Base-by-base conservation (phyloP, 2,113 vertebrate genomes). In the Ictalurus furcatus region DNA sequence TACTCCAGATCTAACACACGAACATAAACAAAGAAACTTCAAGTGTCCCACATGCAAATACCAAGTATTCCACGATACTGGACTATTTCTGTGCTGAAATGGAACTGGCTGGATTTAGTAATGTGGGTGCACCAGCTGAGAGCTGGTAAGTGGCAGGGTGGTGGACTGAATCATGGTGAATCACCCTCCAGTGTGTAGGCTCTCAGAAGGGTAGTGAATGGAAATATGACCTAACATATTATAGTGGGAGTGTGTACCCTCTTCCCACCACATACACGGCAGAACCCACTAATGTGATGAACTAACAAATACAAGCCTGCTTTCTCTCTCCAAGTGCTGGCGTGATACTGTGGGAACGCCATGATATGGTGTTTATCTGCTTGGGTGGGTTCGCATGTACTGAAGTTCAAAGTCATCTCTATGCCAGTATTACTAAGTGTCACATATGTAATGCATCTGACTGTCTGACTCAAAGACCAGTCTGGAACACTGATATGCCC, bases 381-480 rank as follows among this genome's bases (percentile, higher is more conserved):
- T 79, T 59, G 65, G 14, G 56, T 86, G 37, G 54, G n/a, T 87
- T 87, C 37, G 14, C 71, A 25, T 71, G 78, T 30, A 79, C 71
- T 85, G 59, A 74, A 87, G 86, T 61, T 73, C 40, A 67, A 28
- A 84, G 69, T 59, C 21, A 79, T 88, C 44, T 58, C 59, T 80
- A 17, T 79, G 90, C 88, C 78, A 90, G 61, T 71, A 89, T 90
- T 92, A 88, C 83, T 89, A 89, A 89, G 89, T 79, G 85, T 86
- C 40, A 48, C 87, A 87, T 83, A 84, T 90, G 80, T 83, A 71
- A 92, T 88, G 71, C 86, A 91, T 91, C 67, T 89, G 87, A 65
- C 56, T 48, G 48, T 44, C 69, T 89, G 91, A 91, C 87, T 91
- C 89, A 91, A n/a, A 87, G 65, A 37, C 80, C 85, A 90, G 86